Base-by-base conservation (phyloP, 2,797 vertebrate genomes). In the Sebastes oblongus region DNA sequence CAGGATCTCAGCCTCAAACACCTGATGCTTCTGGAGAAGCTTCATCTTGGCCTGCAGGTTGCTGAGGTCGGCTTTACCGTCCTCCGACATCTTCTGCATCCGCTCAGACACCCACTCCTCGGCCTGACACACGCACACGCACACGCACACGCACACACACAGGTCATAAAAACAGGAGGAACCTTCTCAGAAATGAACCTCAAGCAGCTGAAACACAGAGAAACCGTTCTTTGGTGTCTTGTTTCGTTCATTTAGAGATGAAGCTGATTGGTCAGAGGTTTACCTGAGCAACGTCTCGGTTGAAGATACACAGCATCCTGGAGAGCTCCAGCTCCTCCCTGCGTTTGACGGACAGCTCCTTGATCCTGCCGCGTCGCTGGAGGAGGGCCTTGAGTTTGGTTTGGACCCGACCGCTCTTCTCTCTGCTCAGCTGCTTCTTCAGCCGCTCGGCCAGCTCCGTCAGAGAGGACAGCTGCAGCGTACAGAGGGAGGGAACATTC, bases 1-100 rank as follows among this genome's bases (percentile, higher is more conserved):
- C 85, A 96, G 88, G 88, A 98, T 97, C 92, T 98, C 97, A 2
- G 97, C 96, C 91, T 97, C 96, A 65, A 98, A 98, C 79, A 94
- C 96, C 84, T 97, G 96, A 86, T 98, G 97, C 66, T 96, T 98
- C 91, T 96, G 95, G n/a, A 97, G 91, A 20, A 96, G 90, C 87
- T 97, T 98, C 94, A 96, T 92, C 88, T 96, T 97, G 62, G 94
- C 95, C 74, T 95, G 94, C 80, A 98, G 90, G 50, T 89, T 91
- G 78, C 90, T 96, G 50, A 95, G 93, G 55, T 96, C 96, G 55
- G 93, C 88, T 75, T 95, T 91, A 24, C 93, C 85, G 27, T 94
- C 94, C 65, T 97, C 96, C 25, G 95, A 89, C 84, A 97, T 90
- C 80, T 95, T 96, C 87, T 96, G 96, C 94, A 93, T 94, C 42